Evolutionary conservation across 2,888 invertebrate species (phyloP).

Genomic region (Mantis religiosa): DNA sequence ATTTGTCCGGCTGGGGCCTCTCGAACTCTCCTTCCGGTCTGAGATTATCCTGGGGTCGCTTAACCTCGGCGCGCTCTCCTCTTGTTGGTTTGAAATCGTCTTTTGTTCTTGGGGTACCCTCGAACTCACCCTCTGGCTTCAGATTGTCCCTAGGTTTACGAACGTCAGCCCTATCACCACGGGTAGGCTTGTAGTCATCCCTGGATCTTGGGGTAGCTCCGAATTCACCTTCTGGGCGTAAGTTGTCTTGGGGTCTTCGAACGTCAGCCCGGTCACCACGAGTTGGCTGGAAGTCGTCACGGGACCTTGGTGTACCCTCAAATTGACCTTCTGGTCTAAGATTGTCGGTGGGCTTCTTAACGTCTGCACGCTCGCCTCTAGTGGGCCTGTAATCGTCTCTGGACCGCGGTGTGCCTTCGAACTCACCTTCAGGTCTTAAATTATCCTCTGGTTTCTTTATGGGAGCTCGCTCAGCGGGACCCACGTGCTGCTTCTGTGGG

Average conservation of each 20-base stretch:
- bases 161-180: slow-evolving; percentile 30
- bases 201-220: slow-evolving; percentile 18
- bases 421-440: slow-evolving; percentile 56
- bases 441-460: slow-evolving; percentile 48
- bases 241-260: slow-evolving; percentile 34
- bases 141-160: slow-evolving; percentile 39
- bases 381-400: slow-evolving; percentile 43
- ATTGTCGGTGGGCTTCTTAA: slow-evolving; percentile 54
- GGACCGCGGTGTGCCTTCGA: slow-evolving; percentile 38
- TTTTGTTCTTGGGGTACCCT: slow-evolving; percentile 18
- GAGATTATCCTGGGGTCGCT: slow-evolving; percentile 42
- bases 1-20: slow-evolving; percentile 4
- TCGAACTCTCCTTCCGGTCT: slow-evolving; percentile 41
- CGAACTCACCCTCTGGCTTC: slow-evolving; percentile 58
- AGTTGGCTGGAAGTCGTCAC: slow-evolving; percentile 39
- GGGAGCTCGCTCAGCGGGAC: too few relatives aligned
- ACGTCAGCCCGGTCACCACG: slow-evolving; percentile 42
- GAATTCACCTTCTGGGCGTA: slow-evolving; percentile 33
- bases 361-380: slow-evolving; percentile 52
- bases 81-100: slow-evolving; percentile 37
- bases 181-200: slow-evolving; percentile 32
- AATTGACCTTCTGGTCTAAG: slow-evolving; percentile 51
- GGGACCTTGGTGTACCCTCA: slow-evolving; percentile 40
- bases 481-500: too few relatives aligned
- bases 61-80: slow-evolving; percentile 41